Evolutionary conservation across 1,140 invertebrate genomes (phyloP).

Genomic region (Drosophila tropicalis): DNA sequence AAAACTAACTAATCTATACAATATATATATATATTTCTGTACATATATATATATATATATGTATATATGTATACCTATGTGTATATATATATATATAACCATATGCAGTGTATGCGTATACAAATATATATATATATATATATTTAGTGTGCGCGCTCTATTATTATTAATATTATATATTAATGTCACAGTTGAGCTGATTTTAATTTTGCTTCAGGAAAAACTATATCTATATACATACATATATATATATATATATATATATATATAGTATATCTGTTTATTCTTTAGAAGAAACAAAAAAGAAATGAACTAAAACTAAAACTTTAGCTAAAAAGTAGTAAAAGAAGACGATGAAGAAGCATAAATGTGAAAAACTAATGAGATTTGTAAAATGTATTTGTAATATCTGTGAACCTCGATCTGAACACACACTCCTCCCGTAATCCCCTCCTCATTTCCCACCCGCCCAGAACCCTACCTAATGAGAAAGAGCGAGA

Average conservation of each 20-base stretch:
- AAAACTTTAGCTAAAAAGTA: slow-evolving; percentile 13
- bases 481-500: slow-evolving; percentile 11
- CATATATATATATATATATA: slow-evolving; percentile 37
- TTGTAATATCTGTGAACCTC: slow-evolving; percentile 35
- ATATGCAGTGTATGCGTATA: slow-evolving; percentile 20
- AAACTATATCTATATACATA: slow-evolving; percentile 39
- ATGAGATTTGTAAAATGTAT: slow-evolving; percentile 57
- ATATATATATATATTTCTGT: neutral
- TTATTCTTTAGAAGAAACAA: slow-evolving; percentile 21
- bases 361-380: slow-evolving; percentile 35
- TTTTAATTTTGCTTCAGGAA: slow-evolving; percentile 43
- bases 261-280: slow-evolving; percentile 40
- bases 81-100: slow-evolving; percentile 15
- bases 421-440: slow-evolving; percentile 19
- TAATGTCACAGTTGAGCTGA: slow-evolving; percentile 73
- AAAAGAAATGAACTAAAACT: neutral
- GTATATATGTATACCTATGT: neutral
- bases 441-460: neutral
- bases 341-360: neutral
- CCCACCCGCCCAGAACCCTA: neutral
- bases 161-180: slow-evolving; percentile 79
- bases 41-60: neutral
- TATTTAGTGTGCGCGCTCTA: slow-evolving; percentile 52
- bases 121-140: slow-evolving; percentile 51
- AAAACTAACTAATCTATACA: slow-evolving; percentile 15